Conservation (phyloP, 2,113 vertebrate species). For the Egretta garzetta region DNA sequence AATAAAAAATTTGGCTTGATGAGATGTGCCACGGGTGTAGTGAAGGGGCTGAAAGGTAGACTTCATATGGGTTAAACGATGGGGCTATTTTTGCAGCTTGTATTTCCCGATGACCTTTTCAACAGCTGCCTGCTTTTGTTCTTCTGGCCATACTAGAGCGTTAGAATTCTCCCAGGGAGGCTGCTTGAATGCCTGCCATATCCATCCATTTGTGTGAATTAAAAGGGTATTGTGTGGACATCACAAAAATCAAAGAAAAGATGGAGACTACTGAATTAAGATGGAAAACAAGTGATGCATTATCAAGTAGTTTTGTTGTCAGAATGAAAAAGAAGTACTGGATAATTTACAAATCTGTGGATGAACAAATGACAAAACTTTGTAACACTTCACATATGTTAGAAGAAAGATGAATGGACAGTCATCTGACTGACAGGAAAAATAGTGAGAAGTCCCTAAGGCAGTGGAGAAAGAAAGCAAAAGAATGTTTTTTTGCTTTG, state of each 20-base stretch:
- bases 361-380: not conserved
- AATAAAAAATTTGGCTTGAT: not conserved
- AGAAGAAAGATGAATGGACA: not conserved
- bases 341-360: not conserved
- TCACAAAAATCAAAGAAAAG: slow-evolving; percentile 17
- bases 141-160: slow-evolving; percentile 27
- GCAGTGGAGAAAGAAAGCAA: not conserved
- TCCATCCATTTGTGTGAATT: slow-evolving; percentile 54
- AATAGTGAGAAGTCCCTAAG: not conserved
- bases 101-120: slow-evolving; percentile 62
- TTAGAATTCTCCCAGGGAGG: slow-evolving; percentile 46
- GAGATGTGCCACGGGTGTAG: not conserved
- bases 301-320: not conserved
- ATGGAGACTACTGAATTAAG: not conserved
- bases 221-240: slow-evolving; percentile 51
- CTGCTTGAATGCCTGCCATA: slow-evolving; percentile 57
- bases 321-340: not conserved
- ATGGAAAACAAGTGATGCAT: not conserved
- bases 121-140: slow-evolving; percentile 64
- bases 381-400: not conserved
- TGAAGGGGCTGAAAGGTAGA: not conserved
- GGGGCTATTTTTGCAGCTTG: slow-evolving; percentile 24
- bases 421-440: not conserved
- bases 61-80: not conserved
- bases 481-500: not conserved